Evolutionary conservation across 1,140 invertebrate genomes (phyloP).

Genomic region (Caenorhabditis tropicalis): DNA sequence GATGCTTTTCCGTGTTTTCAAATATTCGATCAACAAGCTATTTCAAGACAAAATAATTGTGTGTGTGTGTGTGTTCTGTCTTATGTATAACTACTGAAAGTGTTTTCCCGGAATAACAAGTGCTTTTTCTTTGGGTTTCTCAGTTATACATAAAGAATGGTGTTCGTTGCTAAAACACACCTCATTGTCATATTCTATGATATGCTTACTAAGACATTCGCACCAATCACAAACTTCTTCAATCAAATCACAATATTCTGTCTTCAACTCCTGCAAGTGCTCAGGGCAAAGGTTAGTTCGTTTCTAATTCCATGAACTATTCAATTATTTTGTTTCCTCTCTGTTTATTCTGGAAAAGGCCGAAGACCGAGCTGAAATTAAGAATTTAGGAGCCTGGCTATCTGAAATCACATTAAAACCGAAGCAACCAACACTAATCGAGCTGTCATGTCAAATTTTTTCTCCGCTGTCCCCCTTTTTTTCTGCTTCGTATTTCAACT

Average conservation of each 20-base stretch:
- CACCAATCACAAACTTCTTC: background rate
- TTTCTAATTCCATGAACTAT: background rate
- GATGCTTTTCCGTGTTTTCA: background rate
- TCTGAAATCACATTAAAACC: constrained; percentile 17
- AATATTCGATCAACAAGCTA: background rate
- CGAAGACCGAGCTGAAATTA: background rate
- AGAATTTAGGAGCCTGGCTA: background rate
- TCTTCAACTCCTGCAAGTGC: background rate
- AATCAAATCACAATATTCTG: constrained; percentile 14
- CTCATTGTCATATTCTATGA: background rate
- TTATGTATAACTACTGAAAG: background rate
- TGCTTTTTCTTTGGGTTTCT: background rate
- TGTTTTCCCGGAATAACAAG: constrained; percentile 4
- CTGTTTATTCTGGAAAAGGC: too few species aligned
- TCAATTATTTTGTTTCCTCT: background rate
- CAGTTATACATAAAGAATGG: background rate
- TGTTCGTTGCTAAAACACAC: constrained; percentile 4
- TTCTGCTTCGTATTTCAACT: background rate
- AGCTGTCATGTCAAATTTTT: constrained; percentile 12
- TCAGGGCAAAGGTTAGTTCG: background rate
- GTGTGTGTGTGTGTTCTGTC: background rate
- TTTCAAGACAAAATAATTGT: background rate
- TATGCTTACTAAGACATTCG: background rate
- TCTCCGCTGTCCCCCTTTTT: background rate
- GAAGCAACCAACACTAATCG: background rate